Evolutionary conservation across 2,797 vertebrate genomes (phyloP).

Genomic region (Pipistrellus pygmaeus): DNA sequence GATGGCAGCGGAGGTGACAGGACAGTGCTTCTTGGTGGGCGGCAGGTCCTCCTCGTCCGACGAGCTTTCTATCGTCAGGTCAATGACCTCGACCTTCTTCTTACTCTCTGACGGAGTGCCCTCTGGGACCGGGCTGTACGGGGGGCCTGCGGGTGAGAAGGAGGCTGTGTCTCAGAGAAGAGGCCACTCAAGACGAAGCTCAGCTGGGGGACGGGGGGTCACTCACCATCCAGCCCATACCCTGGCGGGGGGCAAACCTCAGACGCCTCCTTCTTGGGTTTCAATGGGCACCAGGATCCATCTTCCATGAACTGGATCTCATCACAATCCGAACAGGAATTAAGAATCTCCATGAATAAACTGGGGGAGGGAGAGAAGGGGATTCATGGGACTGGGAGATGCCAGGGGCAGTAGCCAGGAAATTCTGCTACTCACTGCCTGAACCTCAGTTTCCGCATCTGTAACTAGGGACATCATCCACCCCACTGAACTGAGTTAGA

Average conservation of each 20-base stretch:
- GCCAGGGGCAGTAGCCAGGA: neutral
- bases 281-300: conserved; percentile 91
- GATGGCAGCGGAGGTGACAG: conserved; percentile 57
- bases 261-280: conserved; percentile 88
- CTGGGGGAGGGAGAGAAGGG: conserved; percentile 73
- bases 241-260: conserved; percentile 85
- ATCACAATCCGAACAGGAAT: conserved; percentile 88
- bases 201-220: conserved; percentile 33
- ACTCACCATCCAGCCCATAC: conserved; percentile 86
- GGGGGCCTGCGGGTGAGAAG: conserved; percentile 61
- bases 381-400: neutral
- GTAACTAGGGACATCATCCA: neutral
- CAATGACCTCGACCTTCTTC: conserved; percentile 88
- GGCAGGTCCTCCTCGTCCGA: conserved; percentile 87
- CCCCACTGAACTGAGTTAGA: neutral
- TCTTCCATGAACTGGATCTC: conserved; percentile 91
- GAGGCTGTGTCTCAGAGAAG: conserved; percentile 57
- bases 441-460: neutral
- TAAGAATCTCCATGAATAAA: conserved; percentile 90
- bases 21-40: conserved; percentile 84
- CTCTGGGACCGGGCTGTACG: conserved; percentile 77
- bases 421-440: neutral
- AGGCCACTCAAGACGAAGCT: conserved; percentile 32
- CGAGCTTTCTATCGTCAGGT: conserved; percentile 88
- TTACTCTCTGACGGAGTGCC: conserved; percentile 80